Conservation (phyloP, 2,797 vertebrate genomes). For the Champsocephalus esox region DNA sequence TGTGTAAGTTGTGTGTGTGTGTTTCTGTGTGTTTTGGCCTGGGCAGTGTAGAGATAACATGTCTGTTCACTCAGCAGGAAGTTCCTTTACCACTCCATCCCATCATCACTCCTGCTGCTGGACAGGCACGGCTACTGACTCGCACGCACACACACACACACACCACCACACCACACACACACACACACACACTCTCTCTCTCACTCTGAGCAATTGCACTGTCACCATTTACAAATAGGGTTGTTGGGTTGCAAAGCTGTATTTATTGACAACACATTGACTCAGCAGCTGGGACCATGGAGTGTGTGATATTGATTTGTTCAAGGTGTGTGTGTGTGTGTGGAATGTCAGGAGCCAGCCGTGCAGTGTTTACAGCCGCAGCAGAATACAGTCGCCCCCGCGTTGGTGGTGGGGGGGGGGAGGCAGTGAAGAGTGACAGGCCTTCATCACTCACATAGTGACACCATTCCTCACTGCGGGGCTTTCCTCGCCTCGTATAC, state of each 20-base stretch:
- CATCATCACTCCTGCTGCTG: conserved; percentile 70
- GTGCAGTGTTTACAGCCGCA: conserved; percentile 26
- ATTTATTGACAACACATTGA: conserved; percentile 50
- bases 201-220: background rate
- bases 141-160: conserved; percentile 29
- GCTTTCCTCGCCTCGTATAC: conserved; percentile 34
- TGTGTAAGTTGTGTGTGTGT: conserved; percentile 15
- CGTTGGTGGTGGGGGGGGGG: conserved; percentile 16
- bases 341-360: conserved; percentile 6
- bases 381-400: conserved; percentile 34
- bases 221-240: conserved; percentile 22
- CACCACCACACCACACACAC: conserved; percentile 18
- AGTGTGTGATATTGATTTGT: conserved; percentile 41
- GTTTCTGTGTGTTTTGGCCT: conserved; percentile 48
- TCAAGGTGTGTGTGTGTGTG: background rate
- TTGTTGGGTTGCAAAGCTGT: conserved; percentile 34
- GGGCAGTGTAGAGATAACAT: conserved; percentile 48
- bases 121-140: conserved; percentile 56
- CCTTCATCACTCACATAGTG: conserved; percentile 50
- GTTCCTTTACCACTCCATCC: conserved; percentile 74
- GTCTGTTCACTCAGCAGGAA: conserved; percentile 77
- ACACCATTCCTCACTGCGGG: conserved; percentile 42
- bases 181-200: conserved; percentile 11
- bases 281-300: conserved; percentile 25
- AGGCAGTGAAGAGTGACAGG: conserved; percentile 50